Percentiles rank a stretch among this genome's conserved stretches.
These are phyloP conservation scores for Micrastur ruficollis DNA, from an alignment of 2,797 vertebrate species.

Conservation along the genomic window DNA sequence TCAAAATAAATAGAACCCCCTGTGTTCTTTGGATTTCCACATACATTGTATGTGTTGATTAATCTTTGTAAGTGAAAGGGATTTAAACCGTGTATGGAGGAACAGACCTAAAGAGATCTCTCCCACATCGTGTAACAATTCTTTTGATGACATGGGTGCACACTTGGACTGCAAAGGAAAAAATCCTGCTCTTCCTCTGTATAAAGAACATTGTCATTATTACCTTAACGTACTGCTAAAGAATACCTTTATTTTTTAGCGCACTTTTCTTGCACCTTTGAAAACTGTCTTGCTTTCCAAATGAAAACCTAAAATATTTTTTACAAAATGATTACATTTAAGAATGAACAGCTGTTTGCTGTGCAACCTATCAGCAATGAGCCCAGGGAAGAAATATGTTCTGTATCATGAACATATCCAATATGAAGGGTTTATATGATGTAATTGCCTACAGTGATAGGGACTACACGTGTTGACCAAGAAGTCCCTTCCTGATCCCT, in stretches of 20 bases:
- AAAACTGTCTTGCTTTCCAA: not conserved
- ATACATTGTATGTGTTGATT: not conserved
- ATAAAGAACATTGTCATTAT: not conserved
- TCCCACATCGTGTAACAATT: rapidly evolving
- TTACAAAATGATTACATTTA: not conserved
- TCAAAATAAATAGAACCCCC: not conserved
- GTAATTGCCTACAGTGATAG: not conserved
- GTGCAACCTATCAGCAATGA: not conserved
- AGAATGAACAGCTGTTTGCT: not conserved
- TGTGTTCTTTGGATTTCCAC: not conserved
- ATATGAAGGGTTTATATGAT: not conserved
- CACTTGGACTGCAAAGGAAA: not conserved
- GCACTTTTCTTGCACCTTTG: not conserved
- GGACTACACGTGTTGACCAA: not conserved
- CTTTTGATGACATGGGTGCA: not conserved
- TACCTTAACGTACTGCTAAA: not conserved
- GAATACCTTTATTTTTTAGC: not conserved
- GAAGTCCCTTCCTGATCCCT: not conserved
- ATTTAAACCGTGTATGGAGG: not conserved
- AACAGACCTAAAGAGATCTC: not conserved
- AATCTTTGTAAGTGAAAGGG: not conserved
- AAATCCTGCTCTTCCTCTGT: not conserved
- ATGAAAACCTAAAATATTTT: not conserved
- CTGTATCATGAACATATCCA: not conserved
- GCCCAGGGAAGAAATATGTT: not conserved